Conservation (phyloP, 2,797 vertebrate species). For the Mallotus villosus region DNA sequence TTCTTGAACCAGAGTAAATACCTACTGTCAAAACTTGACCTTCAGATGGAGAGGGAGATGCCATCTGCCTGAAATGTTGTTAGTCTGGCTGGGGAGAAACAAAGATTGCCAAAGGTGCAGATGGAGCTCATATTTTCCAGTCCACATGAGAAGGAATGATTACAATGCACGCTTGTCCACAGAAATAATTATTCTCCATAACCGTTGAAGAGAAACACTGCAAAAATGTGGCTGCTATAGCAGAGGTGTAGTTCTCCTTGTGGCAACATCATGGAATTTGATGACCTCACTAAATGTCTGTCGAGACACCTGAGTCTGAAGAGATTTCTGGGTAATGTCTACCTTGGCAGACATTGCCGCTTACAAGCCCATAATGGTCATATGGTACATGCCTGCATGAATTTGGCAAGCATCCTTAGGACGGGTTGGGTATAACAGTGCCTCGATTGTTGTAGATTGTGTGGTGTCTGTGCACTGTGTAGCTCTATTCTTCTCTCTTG, state of each 20-base stretch:
- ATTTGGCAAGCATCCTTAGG: slow-evolving; percentile 7
- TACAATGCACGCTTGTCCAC: not conserved
- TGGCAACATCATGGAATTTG: not conserved
- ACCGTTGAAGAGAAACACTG: not conserved
- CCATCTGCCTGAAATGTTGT: not conserved
- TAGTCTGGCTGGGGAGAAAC: not conserved
- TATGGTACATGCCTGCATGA: slow-evolving; percentile 5
- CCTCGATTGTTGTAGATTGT: slow-evolving; percentile 5
- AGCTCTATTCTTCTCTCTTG: slow-evolving; percentile 6
- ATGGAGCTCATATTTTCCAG: not conserved
- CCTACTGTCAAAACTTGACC: not conserved
- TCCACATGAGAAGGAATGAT: slow-evolving; percentile 14
- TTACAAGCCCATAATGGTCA: not conserved
- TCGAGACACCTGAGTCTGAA: not conserved
- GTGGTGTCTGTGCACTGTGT: slow-evolving; percentile 14
- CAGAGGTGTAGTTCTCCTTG: not conserved
- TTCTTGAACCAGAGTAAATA: not conserved
- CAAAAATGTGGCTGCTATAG: not conserved
- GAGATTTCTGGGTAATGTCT: not conserved
- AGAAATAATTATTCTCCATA: not conserved
- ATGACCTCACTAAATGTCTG: not conserved
- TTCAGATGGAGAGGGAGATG: not conserved
- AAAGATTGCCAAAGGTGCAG: not conserved
- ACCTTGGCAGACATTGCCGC: not conserved
- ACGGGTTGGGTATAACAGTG: slow-evolving; percentile 11